phyloP scores from a whole-genome alignment of 2,113 vertebrate genomes.

The Malurus cyaneus region DNA sequence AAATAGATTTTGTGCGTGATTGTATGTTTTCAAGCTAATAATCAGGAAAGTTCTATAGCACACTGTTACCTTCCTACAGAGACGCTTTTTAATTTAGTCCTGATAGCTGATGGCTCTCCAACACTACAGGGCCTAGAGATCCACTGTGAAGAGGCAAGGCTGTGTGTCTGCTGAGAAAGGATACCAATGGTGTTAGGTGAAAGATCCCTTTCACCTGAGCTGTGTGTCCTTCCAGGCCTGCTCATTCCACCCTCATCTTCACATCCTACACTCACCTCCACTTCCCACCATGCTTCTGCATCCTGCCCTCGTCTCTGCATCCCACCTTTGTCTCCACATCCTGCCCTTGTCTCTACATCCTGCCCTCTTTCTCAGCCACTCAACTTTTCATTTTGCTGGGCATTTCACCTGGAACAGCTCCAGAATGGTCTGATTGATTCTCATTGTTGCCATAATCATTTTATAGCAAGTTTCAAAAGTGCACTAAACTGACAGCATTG shows the following conservation, averaged over 20 bases:
- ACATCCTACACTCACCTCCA: fast-evolving
- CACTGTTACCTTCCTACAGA: neutral
- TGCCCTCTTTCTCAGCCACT: neutral
- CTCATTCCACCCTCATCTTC: neutral
- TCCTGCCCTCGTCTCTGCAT: neutral
- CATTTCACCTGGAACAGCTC: neutral
- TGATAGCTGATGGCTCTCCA: neutral
- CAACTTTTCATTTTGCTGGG: neutral
- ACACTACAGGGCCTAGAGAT: neutral
- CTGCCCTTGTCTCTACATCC: neutral
- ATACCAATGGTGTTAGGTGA: neutral
- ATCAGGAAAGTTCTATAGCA: neutral
- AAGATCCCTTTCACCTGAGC: neutral
- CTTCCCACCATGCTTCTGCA: neutral
- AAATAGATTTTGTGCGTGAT: neutral
- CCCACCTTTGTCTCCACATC: neutral
- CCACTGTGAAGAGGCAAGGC: neutral
- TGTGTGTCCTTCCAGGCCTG: fast-evolving
- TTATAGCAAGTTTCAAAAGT: neutral
- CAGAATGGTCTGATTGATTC: neutral
- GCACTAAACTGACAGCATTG: neutral
- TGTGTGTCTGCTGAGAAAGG: neutral
- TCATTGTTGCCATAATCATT: neutral
- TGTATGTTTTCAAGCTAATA: neutral
- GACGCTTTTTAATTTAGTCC: neutral